These are phyloP conservation scores for Crenichthys baileyi DNA, from an alignment of 2,797 vertebrate genomes.

Conservation along the genomic window DNA sequence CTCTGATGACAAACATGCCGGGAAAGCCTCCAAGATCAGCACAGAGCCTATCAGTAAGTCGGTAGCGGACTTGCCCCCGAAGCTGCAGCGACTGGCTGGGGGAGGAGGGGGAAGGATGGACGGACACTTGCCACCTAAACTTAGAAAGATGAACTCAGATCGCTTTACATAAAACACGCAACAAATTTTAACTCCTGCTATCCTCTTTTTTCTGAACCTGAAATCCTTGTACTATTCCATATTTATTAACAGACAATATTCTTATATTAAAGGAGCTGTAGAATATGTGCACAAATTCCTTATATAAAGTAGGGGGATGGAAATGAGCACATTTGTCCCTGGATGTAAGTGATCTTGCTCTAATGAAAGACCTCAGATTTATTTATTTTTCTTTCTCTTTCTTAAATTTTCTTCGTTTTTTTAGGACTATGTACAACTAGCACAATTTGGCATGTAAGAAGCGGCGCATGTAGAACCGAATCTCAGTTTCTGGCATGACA, in stretches of 20 bases:
- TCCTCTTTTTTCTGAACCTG: slow-evolving; percentile 33
- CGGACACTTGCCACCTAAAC: slow-evolving; percentile 95
- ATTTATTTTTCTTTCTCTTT: slow-evolving; percentile 57
- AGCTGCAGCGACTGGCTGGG: slow-evolving; percentile 95
- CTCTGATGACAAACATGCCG: slow-evolving; percentile 92
- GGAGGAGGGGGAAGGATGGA: slow-evolving; percentile 90
- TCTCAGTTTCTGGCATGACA: slow-evolving; percentile 91
- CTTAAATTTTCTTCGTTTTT: slow-evolving; percentile 38
- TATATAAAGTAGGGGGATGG: slow-evolving; percentile 75
- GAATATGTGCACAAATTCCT: slow-evolving; percentile 77
- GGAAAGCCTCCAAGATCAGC: slow-evolving; percentile 89
- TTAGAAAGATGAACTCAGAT: slow-evolving; percentile 99
- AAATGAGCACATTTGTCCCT: slow-evolving; percentile 77
- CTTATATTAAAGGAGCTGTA: slow-evolving; percentile 77
- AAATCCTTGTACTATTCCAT: slow-evolving; percentile 70
- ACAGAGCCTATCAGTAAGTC: slow-evolving; percentile 96
- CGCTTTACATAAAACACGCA: slow-evolving; percentile 90
- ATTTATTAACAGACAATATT: slow-evolving; percentile 81
- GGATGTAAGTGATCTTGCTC: slow-evolving; percentile 80
- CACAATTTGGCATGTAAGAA: slow-evolving; percentile 89
- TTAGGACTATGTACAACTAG: slow-evolving; percentile 84
- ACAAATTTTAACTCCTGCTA: slow-evolving; percentile 60
- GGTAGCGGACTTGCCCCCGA: slow-evolving; percentile 96
- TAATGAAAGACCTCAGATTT: slow-evolving; percentile 74
- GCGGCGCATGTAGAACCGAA: slow-evolving; percentile 93